Conservation (phyloP, 2,797 vertebrate species). For the Myotis findleyi region DNA sequence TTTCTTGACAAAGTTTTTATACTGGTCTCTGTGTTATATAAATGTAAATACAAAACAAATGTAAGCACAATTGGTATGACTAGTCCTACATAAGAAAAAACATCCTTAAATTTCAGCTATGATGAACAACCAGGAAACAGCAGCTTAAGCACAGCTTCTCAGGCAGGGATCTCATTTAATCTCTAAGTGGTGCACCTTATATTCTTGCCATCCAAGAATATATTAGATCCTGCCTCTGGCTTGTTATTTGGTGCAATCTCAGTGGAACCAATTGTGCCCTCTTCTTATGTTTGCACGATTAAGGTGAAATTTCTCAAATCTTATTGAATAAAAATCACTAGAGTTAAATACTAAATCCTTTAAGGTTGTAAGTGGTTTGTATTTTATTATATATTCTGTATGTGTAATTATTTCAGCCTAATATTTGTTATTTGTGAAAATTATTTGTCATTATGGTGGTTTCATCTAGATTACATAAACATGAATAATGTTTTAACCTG, state of each 20-base stretch:
- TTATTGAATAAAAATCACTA: slow-evolving; percentile 72
- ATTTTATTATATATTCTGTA: slow-evolving; percentile 79
- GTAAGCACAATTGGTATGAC: slow-evolving; percentile 69
- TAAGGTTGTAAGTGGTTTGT: slow-evolving; percentile 73
- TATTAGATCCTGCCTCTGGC: slow-evolving; percentile 54
- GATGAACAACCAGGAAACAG: neutral
- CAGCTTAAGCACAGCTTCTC: slow-evolving; percentile 3
- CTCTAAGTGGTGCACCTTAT: slow-evolving; percentile 27
- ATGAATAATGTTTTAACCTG: slow-evolving; percentile 72
- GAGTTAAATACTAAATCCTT: slow-evolving; percentile 70
- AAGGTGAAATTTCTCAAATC: slow-evolving; percentile 63
- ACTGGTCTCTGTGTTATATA: slow-evolving; percentile 67
- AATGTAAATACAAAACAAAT: slow-evolving; percentile 77
- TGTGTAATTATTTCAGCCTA: slow-evolving; percentile 74
- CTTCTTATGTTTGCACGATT: slow-evolving; percentile 80
- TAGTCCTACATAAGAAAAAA: slow-evolving; percentile 36
- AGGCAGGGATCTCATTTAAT: slow-evolving; percentile 63
- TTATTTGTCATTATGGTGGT: slow-evolving; percentile 63
- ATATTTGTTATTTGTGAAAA: slow-evolving; percentile 73
- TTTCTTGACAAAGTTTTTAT: slow-evolving; percentile 72
- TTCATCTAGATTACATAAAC: slow-evolving; percentile 65
- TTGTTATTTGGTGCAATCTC: slow-evolving; percentile 63
- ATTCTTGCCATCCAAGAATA: slow-evolving; percentile 44
- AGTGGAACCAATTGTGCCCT: slow-evolving; percentile 79
- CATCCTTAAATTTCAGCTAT: neutral